phyloP scores from a whole-genome alignment of 2,888 invertebrate species.

The Fissipunctia ypsillon region DNA sequence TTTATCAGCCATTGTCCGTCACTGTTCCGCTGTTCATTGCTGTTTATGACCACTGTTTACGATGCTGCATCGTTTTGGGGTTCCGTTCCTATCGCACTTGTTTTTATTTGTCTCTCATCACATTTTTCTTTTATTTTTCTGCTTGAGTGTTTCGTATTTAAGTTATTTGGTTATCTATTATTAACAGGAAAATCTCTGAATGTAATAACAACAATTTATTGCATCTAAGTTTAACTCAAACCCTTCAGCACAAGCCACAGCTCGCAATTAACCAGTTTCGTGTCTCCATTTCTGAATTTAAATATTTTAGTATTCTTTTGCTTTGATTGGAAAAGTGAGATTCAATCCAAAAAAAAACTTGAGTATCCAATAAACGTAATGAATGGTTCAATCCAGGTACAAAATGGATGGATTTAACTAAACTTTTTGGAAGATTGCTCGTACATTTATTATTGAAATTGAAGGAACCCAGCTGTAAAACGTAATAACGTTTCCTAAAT shows the following conservation, averaged over 20 bases:
- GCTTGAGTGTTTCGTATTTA: no score
- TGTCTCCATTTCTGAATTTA: slow-evolving; percentile 6
- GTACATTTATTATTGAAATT: slow-evolving; percentile 40
- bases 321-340: slow-evolving; percentile 41
- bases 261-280: neutral
- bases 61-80: neutral
- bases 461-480: slow-evolving; percentile 31
- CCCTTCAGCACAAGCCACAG: neutral
- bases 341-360: slow-evolving; percentile 46
- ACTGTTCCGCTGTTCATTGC: neutral
- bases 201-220: neutral
- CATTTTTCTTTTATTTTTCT: no score
- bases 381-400: slow-evolving; percentile 40
- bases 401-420: slow-evolving; percentile 37
- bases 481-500: slow-evolving; percentile 23
- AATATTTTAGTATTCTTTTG: slow-evolving; percentile 29
- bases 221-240: neutral
- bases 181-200: neutral
- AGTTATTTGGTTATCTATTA: no score
- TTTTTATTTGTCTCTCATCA: neutral
- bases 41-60: slow-evolving; percentile 3
- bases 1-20: slow-evolving; percentile 5
- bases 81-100: neutral
- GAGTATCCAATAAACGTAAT: slow-evolving; percentile 49
- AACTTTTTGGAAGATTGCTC: slow-evolving; percentile 43